Evolutionary conservation across 2,797 vertebrate genomes (phyloP).

Genomic region (Pangasius sanitwongsei): DNA sequence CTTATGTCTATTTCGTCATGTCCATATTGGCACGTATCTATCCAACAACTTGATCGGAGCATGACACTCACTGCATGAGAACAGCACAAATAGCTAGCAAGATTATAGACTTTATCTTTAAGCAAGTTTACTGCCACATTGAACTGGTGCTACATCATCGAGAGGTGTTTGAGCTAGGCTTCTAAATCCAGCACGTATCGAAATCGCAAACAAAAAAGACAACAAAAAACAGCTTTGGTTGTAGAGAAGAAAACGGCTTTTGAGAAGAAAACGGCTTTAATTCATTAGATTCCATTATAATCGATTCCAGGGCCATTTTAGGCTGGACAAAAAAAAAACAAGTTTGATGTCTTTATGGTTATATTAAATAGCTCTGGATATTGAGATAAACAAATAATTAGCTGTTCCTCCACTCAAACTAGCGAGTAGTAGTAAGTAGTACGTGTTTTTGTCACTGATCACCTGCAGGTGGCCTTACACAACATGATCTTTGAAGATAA

Average conservation of each 20-base stretch:
- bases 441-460: background rate
- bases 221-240: background rate
- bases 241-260: background rate
- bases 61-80: background rate
- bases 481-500: background rate
- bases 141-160: background rate
- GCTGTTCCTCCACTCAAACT: background rate
- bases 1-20: background rate
- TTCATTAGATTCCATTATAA: background rate
- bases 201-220: background rate
- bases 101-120: background rate
- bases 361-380: background rate
- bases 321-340: background rate
- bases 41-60: background rate
- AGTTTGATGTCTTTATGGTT: background rate
- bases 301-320: background rate
- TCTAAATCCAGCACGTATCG: background rate
- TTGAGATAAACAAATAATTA: background rate
- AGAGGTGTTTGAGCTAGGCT: background rate
- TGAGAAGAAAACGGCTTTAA: background rate
- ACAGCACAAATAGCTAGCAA: background rate
- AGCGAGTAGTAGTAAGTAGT: background rate
- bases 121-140: background rate
- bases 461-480: background rate
- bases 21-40: background rate